phyloP scores from a whole-genome alignment of 2,888 invertebrate genomes.

The Coenonympha arcania region DNA sequence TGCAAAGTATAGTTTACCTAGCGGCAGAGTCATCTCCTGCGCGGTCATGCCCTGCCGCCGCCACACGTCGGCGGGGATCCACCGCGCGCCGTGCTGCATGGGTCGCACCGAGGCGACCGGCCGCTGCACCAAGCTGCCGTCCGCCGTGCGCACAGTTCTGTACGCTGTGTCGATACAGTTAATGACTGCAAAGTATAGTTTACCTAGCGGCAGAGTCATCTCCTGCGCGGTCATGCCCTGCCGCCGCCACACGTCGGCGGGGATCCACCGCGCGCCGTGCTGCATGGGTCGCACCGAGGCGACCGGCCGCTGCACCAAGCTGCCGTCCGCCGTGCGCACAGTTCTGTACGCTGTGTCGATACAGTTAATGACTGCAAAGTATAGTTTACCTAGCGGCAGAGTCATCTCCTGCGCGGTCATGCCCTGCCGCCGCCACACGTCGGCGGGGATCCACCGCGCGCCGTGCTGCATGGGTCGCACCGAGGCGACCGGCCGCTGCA shows the following conservation, averaged over 20 bases:
- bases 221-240: conserved; percentile 97
- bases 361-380: no score
- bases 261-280: conserved; percentile 84
- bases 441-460: conserved; percentile 88
- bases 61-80: conserved; percentile 94
- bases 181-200: not conserved
- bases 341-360: no score
- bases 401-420: conserved; percentile 97
- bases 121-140: conserved; percentile 77
- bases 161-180: no score
- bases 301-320: conserved; percentile 78
- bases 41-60: conserved; percentile 95
- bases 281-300: conserved; percentile 89
- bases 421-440: conserved; percentile 93
- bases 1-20: conserved; percentile 49
- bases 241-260: conserved; percentile 91
- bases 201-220: conserved; percentile 87
- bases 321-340: no score
- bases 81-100: conserved; percentile 83
- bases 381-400: conserved; percentile 77
- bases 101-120: conserved; percentile 84
- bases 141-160: conserved; percentile 78
- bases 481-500: conserved; percentile 79
- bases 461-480: conserved; percentile 89
- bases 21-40: conserved; percentile 93